Conservation (phyloP, 2,113 vertebrate genomes). For the Albula glossodonta region DNA sequence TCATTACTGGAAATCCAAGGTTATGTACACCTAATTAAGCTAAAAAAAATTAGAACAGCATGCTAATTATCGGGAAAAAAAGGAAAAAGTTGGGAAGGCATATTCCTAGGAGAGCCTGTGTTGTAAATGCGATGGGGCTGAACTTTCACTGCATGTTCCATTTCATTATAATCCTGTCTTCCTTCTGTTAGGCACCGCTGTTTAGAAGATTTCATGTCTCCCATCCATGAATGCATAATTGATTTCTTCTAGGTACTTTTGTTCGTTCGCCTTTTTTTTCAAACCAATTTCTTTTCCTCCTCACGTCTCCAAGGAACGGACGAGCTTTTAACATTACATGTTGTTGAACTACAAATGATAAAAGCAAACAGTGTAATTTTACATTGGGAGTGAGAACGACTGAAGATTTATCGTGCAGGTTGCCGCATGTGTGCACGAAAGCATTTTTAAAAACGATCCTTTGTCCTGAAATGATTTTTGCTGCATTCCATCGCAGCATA, state of each 20-base stretch:
- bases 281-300: conserved; percentile 45
- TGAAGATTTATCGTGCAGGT: conserved; percentile 61
- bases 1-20: conserved; percentile 81
- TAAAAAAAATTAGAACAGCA: conserved; percentile 79
- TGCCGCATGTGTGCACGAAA: conserved; percentile 47
- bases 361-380: conserved; percentile 56
- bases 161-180: conserved; percentile 69
- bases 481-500: conserved; percentile 53
- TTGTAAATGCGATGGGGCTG: conserved; percentile 65
- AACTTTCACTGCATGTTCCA: conserved; percentile 61
- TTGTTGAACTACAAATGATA: conserved; percentile 61
- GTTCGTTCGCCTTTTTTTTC: conserved; percentile 52
- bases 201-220: conserved; percentile 63
- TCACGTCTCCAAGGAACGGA: conserved; percentile 39
- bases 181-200: conserved; percentile 67
- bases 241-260: conserved; percentile 70
- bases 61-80: conserved; percentile 78
- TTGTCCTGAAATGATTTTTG: conserved; percentile 57
- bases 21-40: conserved; percentile 84
- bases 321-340: conserved; percentile 47
- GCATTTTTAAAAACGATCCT: conserved; percentile 62
- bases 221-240: conserved; percentile 74
- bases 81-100: conserved; percentile 72
- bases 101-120: conserved; percentile 75
- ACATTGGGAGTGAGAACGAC: conserved; percentile 40